These are phyloP conservation scores for Ciconia stormi DNA, from an alignment of 2,113 vertebrate species.

Conservation along the genomic window DNA sequence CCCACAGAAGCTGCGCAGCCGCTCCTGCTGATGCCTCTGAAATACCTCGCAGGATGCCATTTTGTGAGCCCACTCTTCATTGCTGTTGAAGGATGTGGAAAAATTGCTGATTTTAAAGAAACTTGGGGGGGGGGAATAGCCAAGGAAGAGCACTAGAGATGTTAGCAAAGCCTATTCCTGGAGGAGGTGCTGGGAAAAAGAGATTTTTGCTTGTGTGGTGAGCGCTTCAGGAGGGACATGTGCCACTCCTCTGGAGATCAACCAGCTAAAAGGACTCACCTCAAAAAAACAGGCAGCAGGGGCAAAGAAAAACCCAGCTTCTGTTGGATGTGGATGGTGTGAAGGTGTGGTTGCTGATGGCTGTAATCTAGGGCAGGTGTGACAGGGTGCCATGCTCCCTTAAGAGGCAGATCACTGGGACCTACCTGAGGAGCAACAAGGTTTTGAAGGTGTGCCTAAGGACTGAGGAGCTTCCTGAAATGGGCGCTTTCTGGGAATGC, in stretches of 20 bases:
- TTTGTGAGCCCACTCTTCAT: background rate
- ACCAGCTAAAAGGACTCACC: fast-evolving
- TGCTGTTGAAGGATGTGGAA: fast-evolving
- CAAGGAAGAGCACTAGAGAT: background rate
- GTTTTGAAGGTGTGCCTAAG: fast-evolving
- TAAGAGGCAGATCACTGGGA: background rate
- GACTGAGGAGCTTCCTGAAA: background rate
- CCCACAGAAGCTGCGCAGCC: fast-evolving
- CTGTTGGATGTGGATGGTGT: fast-evolving
- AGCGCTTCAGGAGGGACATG: fast-evolving
- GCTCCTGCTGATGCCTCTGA: too few relatives aligned
- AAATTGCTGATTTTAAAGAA: background rate
- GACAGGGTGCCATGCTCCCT: background rate
- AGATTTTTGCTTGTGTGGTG: fast-evolving
- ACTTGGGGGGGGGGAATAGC: too few relatives aligned
- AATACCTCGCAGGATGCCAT: fast-evolving
- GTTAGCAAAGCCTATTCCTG: background rate
- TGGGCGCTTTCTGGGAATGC: fast-evolving
- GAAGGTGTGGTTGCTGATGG: background rate
- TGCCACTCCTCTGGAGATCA: background rate
- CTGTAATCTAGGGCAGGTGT: background rate
- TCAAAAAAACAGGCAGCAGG: background rate
- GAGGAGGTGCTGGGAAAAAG: background rate
- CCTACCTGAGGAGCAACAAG: background rate
- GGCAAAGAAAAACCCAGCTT: fast-evolving